Base-by-base conservation (phyloP, 2,888 invertebrate species). In the Masnerella sp. region DNA sequence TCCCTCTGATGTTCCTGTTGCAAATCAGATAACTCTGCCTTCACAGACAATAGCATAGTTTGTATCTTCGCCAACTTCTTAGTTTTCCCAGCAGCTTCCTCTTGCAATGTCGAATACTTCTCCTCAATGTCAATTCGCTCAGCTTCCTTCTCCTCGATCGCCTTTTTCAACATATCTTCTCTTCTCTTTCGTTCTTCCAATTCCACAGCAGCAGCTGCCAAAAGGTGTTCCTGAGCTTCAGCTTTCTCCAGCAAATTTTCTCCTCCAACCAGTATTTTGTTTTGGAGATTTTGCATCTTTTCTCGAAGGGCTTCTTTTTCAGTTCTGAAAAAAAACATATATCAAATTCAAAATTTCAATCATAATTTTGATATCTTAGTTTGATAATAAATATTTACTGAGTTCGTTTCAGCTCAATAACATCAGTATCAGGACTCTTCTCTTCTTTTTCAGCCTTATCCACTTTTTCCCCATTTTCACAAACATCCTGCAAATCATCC, bases 161-260 rank as follows among this genome's bases (percentile, higher is more conserved):
- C 94, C 80, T 94, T 92, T 72, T 94, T 92, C 28, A 98, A 88
- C 67, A 94, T 91, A 81, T 94, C 92, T 85, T 97, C 97, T 75
- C 94, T 93, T 74, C 92, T 90, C 67, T 93, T 92, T 18, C 96
- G 89, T 81, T 91, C 91, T 82, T 95, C 95, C 45, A 97, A 88
- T 87, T 97, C 96, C 12, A 91, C 89, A 9, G 96, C 93, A 0
- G 97, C 95, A 72, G 95, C 95, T 79, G 96, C 96, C 51, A 99
- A 89, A 58, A 99, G 89, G 68, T 92, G 90, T 61, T 97, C 94
- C 87, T 99, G 99, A 0, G 95, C 93, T 84, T 98, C 96, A 0
- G 98, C 98, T 86, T 98, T 98, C 86, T 99, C 99, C 74, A 99
- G 90, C 5, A 99, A 90, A 89, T 99, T 99, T 89, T 98, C 99